Evolutionary conservation across 2,113 vertebrate genomes (phyloP), one percentile per base, ranked within the genome.

Genomic region (Oceanites oceanicus): DNA sequence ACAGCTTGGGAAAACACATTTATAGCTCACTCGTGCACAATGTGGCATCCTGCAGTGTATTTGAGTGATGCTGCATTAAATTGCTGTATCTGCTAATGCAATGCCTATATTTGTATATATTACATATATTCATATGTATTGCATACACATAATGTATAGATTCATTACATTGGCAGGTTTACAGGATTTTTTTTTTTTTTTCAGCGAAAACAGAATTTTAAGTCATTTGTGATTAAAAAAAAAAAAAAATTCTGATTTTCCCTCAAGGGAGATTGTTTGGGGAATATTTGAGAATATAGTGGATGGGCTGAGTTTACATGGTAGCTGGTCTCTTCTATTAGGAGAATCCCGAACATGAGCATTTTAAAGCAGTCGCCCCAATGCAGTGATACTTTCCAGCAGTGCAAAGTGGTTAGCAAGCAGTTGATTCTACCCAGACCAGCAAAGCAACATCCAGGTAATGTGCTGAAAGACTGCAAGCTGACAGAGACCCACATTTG

Each of bases 181-280:
- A 16, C 22, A 27, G 27, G 56, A 59, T 0, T 38, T 8, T 1
- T 2, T 4, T 0, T 1, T 40, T 5, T 44, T 66, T 76, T 73
- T 25, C 47, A 86, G 56, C 16, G 59, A 78, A 88, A 74, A 9
- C 32, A 82, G n/a, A 72, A 50, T 11, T 53, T 29, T 15, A 88
- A 75, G 26, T 53, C 13, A 74, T 45, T 73, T 62, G 16, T 17
- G 32, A 50, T 79, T 45, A 10, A 50, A 66, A 86, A 45, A 62
- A 86, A 62, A 86, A 79, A 42, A 26, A 36, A 58, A 11, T 21
- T 36, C 58, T 36, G n/a, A 61, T 36, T 9, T 61, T 61, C n/a
- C 58, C 44, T 65, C 30, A n/a, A 79, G 49, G 36, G 20, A 76
- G 13, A 50, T 23, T 75, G n/a, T 13, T 83, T 61, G 52, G 47